A percentile compares a stretch with the other conserved stretches of the same genome.
Conservation (phyloP, 2,797 vertebrate genomes). For the Tachyglossus aculeatus region DNA sequence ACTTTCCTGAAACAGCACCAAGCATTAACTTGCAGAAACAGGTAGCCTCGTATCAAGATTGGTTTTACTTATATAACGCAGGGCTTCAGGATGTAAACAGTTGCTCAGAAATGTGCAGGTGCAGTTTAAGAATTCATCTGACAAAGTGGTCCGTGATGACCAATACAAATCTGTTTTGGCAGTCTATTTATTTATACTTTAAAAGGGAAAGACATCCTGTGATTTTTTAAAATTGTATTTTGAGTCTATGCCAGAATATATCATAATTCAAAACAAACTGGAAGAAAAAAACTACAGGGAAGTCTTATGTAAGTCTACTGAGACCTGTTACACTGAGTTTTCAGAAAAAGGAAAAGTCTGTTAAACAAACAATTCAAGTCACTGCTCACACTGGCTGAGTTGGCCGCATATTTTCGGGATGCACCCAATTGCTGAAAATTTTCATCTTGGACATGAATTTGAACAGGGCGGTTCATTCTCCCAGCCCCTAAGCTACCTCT, state of each 20-base stretch:
- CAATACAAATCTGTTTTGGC: constrained; percentile 3
- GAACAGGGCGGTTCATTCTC: too few species aligned
- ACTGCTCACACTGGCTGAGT: too few species aligned
- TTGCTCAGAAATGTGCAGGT: neutral
- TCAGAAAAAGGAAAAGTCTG: constrained; percentile 2
- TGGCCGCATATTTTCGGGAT: too few species aligned
- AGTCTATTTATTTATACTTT: constrained; percentile 25
- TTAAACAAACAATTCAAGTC: too few species aligned
- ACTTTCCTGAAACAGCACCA: too few species aligned
- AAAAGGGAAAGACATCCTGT: constrained; percentile 8
- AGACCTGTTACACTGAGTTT: constrained; percentile 8
- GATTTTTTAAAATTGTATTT: constrained; percentile 31
- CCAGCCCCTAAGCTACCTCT: too few species aligned
- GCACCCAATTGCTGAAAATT: too few species aligned
- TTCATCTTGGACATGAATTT: too few species aligned
- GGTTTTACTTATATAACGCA: neutral
- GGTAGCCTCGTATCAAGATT: neutral
- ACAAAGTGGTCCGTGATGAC: neutral
- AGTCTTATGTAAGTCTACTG: constrained; percentile 22
- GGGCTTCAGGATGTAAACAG: neutral
- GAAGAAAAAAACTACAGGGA: constrained; percentile 33
- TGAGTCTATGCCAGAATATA: constrained; percentile 40
- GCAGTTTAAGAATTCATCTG: constrained; percentile 16
- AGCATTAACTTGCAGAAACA: too few species aligned
- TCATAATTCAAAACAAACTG: constrained; percentile 41